Evolutionary conservation across 1,140 invertebrate species (phyloP).

Genomic region (Microplitis mediator): DNA sequence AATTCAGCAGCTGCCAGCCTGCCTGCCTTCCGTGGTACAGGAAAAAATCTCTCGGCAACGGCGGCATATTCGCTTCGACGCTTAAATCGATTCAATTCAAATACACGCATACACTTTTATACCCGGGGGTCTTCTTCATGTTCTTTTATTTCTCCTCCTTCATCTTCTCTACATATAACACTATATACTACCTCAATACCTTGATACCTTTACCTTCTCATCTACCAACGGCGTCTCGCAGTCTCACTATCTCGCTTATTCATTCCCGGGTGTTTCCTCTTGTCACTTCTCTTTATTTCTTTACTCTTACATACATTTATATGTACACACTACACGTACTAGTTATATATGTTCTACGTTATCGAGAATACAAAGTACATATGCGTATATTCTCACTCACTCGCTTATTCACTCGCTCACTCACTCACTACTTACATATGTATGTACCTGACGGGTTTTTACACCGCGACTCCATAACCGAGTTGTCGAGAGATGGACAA

Average conservation of each 20-base stretch:
- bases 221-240: neutral
- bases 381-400: neutral
- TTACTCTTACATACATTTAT: neutral
- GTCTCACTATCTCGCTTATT: neutral
- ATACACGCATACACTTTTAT: slow-evolving; percentile 14
- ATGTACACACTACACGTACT: neutral
- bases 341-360: neutral
- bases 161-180: neutral
- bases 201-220: neutral
- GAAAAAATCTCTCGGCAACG: neutral
- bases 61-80: slow-evolving; percentile 12
- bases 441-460: slow-evolving; percentile 28
- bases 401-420: neutral
- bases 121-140: neutral
- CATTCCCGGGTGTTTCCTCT: neutral
- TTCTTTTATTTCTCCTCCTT: neutral
- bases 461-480: slow-evolving; percentile 25
- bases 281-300: neutral
- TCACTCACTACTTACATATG: slow-evolving; percentile 17
- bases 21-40: neutral
- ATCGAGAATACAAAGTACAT: neutral
- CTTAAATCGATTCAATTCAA: slow-evolving; percentile 31
- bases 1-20: slow-evolving; percentile 6
- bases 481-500: slow-evolving; percentile 27
- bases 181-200: neutral